Evolutionary conservation across 2,797 vertebrate species (phyloP).

Genomic region (Tauraco hartlaubi): DNA sequence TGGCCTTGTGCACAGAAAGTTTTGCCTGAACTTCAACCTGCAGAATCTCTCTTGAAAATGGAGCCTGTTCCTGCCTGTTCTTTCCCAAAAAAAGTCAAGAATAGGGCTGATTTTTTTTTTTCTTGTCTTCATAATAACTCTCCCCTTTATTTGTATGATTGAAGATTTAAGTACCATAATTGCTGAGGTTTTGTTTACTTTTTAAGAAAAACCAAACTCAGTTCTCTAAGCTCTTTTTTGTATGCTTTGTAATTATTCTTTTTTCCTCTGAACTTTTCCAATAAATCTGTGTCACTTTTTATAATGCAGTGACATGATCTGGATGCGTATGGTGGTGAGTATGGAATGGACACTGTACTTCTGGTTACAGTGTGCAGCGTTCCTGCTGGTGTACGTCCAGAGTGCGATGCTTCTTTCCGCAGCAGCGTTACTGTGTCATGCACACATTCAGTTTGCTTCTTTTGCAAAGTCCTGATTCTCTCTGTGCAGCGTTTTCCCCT

Average conservation of each 20-base stretch:
- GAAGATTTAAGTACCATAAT: neutral
- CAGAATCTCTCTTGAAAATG: neutral
- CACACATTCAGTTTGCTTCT: rapidly evolving
- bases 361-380: rapidly evolving
- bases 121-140: neutral
- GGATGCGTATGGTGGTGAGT: rapidly evolving
- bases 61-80: neutral
- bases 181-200: neutral
- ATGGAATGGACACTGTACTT: neutral
- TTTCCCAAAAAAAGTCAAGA: neutral
- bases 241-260: neutral
- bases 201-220: neutral
- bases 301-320: rapidly evolving
- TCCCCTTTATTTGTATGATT: neutral
- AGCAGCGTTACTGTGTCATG: neutral
- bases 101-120: neutral
- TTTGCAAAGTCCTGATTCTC: neutral
- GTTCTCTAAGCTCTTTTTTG: neutral
- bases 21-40: neutral
- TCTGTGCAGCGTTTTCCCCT: neutral
- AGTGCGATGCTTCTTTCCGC: neutral
- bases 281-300: rapidly evolving
- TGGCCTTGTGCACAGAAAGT: neutral
- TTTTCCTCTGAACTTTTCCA: neutral
- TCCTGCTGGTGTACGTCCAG: neutral